Evolutionary conservation across 2,888 invertebrate genomes (phyloP), one percentile per base, ranked within the genome.

Genomic region (Eulithis prunata): DNA sequence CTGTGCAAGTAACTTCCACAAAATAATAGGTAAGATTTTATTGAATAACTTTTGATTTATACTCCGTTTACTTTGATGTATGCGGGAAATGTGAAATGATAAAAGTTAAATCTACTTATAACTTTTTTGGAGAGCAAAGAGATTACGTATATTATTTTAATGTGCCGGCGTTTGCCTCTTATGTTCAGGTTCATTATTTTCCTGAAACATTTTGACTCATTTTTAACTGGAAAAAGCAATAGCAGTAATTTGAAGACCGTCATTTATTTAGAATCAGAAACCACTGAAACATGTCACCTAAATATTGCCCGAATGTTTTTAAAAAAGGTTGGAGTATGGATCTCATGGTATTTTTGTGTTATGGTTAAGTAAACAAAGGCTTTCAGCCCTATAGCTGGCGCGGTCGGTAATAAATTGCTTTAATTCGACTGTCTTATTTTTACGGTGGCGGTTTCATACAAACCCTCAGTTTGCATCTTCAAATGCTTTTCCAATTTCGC

Each of bases 11-110:
- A 62, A 62, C 59, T 62, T 57, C 45, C 45, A 28, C 55, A 61
- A 67, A 70, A 71, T 65, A 73, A 69, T 66, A 41, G 8, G 41
- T 41, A 69, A 68, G 65, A 66, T 68, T 68, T 71, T 73, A 73
- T 70, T 73, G 70, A 72, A 73, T 68, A 71, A 71, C 70, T 73
- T 73, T 67, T 62, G 71, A 72, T 73, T 73, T 71, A 73, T 71
- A 62, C 58, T 63, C 36, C 70, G 66, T 73, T 71, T 69, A 62
- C 55, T 66, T 62, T 73, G 71, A 73, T 71, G 68, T 71, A 73
- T 71, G 49, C 49, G 73, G 64, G 68, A 68, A 71, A 70, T 71
- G 71, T 71, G 69, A 69, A 73, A 73, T 73, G 73, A 69, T 69
- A 71, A 71, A 71, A 73, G 71, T 73, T 73, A 69, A 62, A 71